Base-by-base conservation (phyloP, 2,797 vertebrate genomes). In the Parotocinclus haroldoi region DNA sequence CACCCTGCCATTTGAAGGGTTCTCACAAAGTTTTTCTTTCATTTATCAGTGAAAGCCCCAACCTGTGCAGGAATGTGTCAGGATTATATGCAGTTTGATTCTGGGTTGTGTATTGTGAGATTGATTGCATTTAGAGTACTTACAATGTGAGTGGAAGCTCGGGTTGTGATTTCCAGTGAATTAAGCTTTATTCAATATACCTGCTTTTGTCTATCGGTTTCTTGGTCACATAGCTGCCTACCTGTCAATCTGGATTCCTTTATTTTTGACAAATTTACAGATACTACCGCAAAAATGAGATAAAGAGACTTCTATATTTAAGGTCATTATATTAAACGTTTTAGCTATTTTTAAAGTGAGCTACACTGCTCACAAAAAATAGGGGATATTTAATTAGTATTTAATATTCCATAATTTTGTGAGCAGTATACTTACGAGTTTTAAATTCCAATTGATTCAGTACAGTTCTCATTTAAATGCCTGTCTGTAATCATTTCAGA, bases 1-100 rank as follows among this genome's bases (percentile, higher is more conserved):
- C 2, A 2, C 86, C 82, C 85, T 86, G 83, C 88, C 85, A 84
- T 85, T 83, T 81, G 79, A 80, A 87, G 87, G 85, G 89, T 86
- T 85, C 85, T 87, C 81, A 74, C 76, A 13, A 79, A 81, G 49
- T 52, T 7, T 70, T 45, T 63, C 44, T 71, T 73, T 69, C 17
- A 44, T 63, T 75, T 76, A 74, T 79, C 72, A 74, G 68, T 36
- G 73, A 56, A 52, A 51, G 61, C 9, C 10, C 19, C 16, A 49
- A 9, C 19, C 52, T 62, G 46, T 54, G 42, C 17, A 71, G 57
- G 55, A 67, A 73, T 81, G 78, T 77, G 59, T 79, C 38, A 40
- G 49, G 52, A 54, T 75, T 63, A 44, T 9, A 66, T 69, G 71
- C 53, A 57, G 68, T 64, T 69, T 74, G 73, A 38, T 51, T 71